Percentiles rank a stretch among this genome's conserved stretches.
These are phyloP conservation scores for Illadopsis cleaveri DNA, from an alignment of 2,113 vertebrate genomes.

Conservation along the genomic window DNA sequence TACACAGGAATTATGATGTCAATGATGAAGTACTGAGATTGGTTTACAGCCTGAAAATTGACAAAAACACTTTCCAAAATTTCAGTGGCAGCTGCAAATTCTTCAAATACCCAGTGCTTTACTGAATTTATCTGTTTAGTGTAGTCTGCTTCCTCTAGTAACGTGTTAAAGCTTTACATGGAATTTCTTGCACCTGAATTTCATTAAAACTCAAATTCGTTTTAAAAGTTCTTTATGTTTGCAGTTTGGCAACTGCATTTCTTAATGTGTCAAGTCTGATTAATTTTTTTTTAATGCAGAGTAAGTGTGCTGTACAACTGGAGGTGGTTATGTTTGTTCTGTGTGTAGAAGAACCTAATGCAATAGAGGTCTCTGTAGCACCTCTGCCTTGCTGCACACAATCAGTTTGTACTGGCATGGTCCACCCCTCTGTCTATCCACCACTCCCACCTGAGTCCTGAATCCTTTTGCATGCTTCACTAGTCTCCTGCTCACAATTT, in stretches of 20 bases:
- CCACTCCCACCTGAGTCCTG: not conserved
- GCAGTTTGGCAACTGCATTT: not conserved
- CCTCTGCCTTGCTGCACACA: not conserved
- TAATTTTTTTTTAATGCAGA: not conserved
- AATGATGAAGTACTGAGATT: not conserved
- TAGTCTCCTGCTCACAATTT: not conserved
- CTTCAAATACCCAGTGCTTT: not conserved
- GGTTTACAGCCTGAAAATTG: not conserved
- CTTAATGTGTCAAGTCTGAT: not conserved
- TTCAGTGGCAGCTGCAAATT: not conserved
- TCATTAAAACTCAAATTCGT: not conserved
- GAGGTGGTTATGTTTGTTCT: not conserved
- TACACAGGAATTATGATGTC: not conserved
- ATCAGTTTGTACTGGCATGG: not conserved
- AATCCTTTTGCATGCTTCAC: not conserved
- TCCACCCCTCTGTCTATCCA: not conserved
- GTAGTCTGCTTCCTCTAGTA: not conserved
- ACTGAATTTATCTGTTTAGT: not conserved
- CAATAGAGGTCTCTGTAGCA: not conserved
- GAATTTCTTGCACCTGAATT: not conserved
- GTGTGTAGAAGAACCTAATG: not conserved
- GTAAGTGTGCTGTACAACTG: not conserved
- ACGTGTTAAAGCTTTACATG: not conserved
- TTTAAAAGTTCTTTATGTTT: not conserved
- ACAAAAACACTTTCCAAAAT: not conserved